phyloP scores from a whole-genome alignment of 2,888 invertebrate species.

The Ypsolopha sequella region DNA sequence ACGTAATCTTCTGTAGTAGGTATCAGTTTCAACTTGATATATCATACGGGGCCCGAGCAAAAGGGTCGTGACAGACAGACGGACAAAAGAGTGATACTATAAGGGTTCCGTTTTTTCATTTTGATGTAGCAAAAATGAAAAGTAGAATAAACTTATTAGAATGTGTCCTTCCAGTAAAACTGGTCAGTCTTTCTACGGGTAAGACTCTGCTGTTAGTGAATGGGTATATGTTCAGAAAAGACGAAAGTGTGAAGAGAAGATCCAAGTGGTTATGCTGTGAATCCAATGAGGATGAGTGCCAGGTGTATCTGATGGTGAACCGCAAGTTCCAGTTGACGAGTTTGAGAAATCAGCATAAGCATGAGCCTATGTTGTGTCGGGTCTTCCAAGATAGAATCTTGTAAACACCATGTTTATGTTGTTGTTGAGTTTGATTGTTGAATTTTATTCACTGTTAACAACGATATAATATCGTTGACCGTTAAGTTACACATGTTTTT shows the following conservation, averaged over 20 bases:
- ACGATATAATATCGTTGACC: no score
- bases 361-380: conserved; percentile 41
- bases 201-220: conserved; percentile 43
- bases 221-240: conserved; percentile 45
- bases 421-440: background rate
- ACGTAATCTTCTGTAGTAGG: no score
- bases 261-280: conserved; percentile 47
- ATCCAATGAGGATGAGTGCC: conserved; percentile 32
- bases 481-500: no score
- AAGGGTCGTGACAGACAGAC: no score
- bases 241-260: conserved; percentile 26
- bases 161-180: conserved; percentile 33
- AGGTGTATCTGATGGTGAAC: conserved; percentile 41
- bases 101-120: no score
- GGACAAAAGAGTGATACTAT: no score
- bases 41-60: no score
- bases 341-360: conserved; percentile 37
- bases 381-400: conserved; percentile 42
- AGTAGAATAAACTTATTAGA: background rate
- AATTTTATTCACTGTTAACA: no score
- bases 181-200: conserved; percentile 41
- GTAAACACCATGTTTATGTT: conserved; percentile 14
- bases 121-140: no score
- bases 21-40: no score
- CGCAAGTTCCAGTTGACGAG: conserved; percentile 39